Evolutionary conservation across 2,888 invertebrate genomes (phyloP), one percentile per base, ranked within the genome.

Genomic region (Ophion costatus): DNA sequence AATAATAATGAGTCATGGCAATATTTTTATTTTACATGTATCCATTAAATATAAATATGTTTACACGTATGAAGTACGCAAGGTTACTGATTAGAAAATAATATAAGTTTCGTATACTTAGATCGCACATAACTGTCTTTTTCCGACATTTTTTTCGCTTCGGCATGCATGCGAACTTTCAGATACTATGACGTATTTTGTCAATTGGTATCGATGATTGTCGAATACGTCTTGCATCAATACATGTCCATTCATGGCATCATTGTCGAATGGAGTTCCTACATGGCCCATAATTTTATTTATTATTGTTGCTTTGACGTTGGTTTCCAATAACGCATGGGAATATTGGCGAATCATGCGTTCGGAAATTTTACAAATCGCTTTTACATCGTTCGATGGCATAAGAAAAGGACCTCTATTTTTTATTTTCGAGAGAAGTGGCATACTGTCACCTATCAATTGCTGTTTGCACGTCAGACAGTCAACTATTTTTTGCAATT

Each of bases 371-470:
- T 45, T 22, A 24, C 78, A 71, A 82, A 82, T 82, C 22, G 22
- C 29, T 38, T 33, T 29, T 24, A 82, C 82, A 71, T 82, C 66
- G 1, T 29, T n/a, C n/a, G 66, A 82, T 24, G 67, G 82, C 45
- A 14, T 66, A 17, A 82, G 22, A 64, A 73, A 86, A 17, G 69
- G 70, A 20, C 69, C 64, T 76, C 63, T 38, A 45, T 81, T 82
- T 69, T 71, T 74, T 64, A 80, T 74, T 76, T 73, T 66, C 0
- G 45, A 73, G 17, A 83, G 66, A 7, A 80, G 17, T 56, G 80
- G 79, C 69, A 80, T 67, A 24, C 64, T 24, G 20, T 38, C 42
- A 42, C 59, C 79, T 56, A 57, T 29, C 29, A 29, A 29, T 29
- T 22, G 82, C 20, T 20, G 7, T 64, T 71, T 56, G 61, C 78